These are phyloP conservation scores for Sisyra terminalis DNA, from an alignment of 2,888 invertebrate genomes.

Conservation along the genomic window DNA sequence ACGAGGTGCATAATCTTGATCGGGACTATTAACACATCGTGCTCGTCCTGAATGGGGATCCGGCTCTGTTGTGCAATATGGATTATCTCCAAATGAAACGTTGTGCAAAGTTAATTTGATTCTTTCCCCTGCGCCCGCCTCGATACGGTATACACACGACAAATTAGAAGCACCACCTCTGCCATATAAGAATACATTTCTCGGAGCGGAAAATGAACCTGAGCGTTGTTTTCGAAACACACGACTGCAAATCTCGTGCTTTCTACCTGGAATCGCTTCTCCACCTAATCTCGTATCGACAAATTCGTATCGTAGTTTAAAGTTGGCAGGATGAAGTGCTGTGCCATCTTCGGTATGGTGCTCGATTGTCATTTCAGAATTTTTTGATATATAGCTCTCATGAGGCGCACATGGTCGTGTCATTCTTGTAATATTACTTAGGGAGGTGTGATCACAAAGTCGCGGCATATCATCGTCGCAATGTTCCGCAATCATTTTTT, in stretches of 20 bases:
- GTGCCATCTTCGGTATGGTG: constrained; percentile 54
- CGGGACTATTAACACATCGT: constrained; percentile 27
- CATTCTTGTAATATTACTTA: constrained; percentile 52
- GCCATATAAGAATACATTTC: constrained; percentile 69
- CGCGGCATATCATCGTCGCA: constrained; percentile 61
- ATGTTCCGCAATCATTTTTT: constrained; percentile 47
- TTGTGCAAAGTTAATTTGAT: constrained; percentile 50
- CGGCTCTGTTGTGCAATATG: constrained; percentile 47
- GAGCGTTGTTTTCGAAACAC: constrained; percentile 45
- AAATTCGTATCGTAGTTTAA: constrained; percentile 64
- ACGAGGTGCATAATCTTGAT: constrained; percentile 25
- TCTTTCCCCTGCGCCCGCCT: constrained; percentile 46
- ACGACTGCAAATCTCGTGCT: constrained; percentile 35
- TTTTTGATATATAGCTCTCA: constrained; percentile 58
- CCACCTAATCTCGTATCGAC: constrained; percentile 66
- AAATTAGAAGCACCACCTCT: constrained; percentile 63
- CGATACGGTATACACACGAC: constrained; percentile 62
- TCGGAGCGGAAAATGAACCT: constrained; percentile 45
- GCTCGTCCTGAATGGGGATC: constrained; percentile 58
- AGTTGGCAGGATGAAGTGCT: constrained; percentile 60
- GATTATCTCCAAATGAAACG: constrained; percentile 52
- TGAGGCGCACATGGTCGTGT: constrained; percentile 64
- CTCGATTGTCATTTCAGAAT: constrained; percentile 28
- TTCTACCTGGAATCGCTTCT: constrained; percentile 36
- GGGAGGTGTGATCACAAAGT: constrained; percentile 65